These are phyloP conservation scores for Tuta absoluta DNA, from an alignment of 2,888 invertebrate genomes.

Conservation along the genomic window DNA sequence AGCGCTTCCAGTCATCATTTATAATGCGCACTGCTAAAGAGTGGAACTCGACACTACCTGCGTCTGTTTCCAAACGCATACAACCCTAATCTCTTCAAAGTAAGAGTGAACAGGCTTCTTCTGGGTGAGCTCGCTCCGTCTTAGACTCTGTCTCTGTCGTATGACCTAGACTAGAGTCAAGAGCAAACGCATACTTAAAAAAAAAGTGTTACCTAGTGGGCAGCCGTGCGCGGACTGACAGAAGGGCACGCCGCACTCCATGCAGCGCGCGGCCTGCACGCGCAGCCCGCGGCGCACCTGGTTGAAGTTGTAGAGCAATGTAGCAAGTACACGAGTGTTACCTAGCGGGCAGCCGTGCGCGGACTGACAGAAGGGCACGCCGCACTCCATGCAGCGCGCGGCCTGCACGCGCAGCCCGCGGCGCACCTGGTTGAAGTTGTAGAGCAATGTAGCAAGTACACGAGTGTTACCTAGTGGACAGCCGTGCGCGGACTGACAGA, in stretches of 20 bases:
- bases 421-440: conserved; percentile 92
- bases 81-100: too few species aligned
- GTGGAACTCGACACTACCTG: too few species aligned
- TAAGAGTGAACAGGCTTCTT: too few species aligned
- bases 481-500: conserved; percentile 91
- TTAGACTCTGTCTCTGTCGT: too few species aligned
- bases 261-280: conserved; percentile 96
- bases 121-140: too few species aligned
- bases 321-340: background rate
- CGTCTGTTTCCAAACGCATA: too few species aligned
- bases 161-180: too few species aligned
- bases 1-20: too few species aligned
- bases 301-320: background rate
- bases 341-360: conserved; percentile 38
- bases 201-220: conserved; percentile 83
- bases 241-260: conserved; percentile 95
- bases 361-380: conserved; percentile 91
- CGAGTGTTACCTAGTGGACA: conserved; percentile 98
- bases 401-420: conserved; percentile 95
- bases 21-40: too few species aligned
- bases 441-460: too few species aligned
- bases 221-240: conserved; percentile 85
- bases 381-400: conserved; percentile 99
- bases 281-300: conserved; percentile 85
- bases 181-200: too few species aligned